phyloP scores from a whole-genome alignment of 2,113 vertebrate species.

The Thalassoma bifasciatum region DNA sequence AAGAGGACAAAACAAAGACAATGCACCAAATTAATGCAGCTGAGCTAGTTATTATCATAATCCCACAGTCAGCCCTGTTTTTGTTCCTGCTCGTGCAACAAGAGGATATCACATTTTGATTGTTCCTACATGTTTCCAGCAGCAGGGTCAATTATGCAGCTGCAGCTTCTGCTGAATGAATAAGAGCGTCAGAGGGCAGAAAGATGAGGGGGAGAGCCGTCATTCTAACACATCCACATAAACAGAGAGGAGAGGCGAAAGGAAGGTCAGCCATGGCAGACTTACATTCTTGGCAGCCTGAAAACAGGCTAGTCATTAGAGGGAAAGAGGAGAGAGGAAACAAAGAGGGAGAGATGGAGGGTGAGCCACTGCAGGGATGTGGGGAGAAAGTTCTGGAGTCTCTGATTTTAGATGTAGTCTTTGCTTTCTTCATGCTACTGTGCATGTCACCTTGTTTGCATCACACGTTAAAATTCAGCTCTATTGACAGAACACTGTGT shows the following conservation, averaged over 20 bases:
- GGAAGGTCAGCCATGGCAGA: conserved; percentile 66
- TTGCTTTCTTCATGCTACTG: not conserved
- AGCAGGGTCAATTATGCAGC: conserved; percentile 48
- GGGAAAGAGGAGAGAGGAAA: conserved; percentile 9
- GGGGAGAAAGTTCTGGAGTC: conserved; percentile 3
- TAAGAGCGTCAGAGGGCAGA: conserved; percentile 26
- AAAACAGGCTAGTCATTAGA: conserved; percentile 51
- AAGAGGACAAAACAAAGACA: not conserved
- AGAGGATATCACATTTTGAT: conserved; percentile 25
- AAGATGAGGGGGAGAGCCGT: conserved; percentile 22
- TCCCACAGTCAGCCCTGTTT: not conserved
- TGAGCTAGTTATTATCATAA: not conserved
- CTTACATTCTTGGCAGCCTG: conserved; percentile 63
- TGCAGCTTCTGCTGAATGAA: conserved; percentile 43
- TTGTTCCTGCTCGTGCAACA: not conserved
- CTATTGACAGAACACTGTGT: too few species aligned
- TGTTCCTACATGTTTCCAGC: conserved; percentile 43
- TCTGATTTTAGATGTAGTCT: conserved; percentile 44
- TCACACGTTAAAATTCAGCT: too few species aligned
- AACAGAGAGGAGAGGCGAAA: conserved; percentile 54
- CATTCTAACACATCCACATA: conserved; percentile 53
- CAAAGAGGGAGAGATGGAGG: conserved; percentile 31
- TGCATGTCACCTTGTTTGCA: not conserved
- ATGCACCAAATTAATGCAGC: not conserved
- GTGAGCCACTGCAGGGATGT: conserved; percentile 22